Evolutionary conservation across 1,140 invertebrate genomes (phyloP).

Genomic region (Hyles vespertilio): DNA sequence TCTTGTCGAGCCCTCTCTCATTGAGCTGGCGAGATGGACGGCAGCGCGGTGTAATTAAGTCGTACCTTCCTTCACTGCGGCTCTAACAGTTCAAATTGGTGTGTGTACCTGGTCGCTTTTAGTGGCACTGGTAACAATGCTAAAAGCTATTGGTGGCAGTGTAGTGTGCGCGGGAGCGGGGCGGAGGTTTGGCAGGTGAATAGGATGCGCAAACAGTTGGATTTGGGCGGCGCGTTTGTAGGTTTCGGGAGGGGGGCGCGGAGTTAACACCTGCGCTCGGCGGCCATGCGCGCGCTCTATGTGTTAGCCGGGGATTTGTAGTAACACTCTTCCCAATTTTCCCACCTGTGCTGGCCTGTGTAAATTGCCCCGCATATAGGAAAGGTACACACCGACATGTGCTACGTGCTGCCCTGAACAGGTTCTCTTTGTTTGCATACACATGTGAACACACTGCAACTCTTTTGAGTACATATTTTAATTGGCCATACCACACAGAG

Average conservation of each 20-base stretch:
- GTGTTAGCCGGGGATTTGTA: constrained; percentile 43
- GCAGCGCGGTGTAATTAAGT: constrained; percentile 58
- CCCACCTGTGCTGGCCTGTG: constrained; percentile 49
- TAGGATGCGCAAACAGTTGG: constrained; percentile 52
- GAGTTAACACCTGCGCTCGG: constrained; percentile 62
- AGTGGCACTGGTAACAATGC: constrained; percentile 44
- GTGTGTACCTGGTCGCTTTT: constrained; percentile 48
- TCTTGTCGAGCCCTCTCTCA: constrained; percentile 44
- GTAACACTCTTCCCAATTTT: constrained; percentile 36
- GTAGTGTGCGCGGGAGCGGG: constrained; percentile 36
- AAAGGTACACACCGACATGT: constrained; percentile 13
- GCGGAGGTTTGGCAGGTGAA: constrained; percentile 33
- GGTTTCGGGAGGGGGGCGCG: constrained; percentile 30
- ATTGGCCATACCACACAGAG: constrained; percentile 5
- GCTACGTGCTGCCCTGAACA: constrained; percentile 11
- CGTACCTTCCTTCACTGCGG: constrained; percentile 37
- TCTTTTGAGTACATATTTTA: constrained; percentile 13
- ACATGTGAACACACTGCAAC: constrained; percentile 7
- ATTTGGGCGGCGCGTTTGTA: constrained; percentile 70
- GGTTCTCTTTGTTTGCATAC: constrained; percentile 14
- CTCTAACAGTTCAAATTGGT: constrained; percentile 35
- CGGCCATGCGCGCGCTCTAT: constrained; percentile 53
- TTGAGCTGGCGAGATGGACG: constrained; percentile 26
- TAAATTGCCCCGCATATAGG: constrained; percentile 36
- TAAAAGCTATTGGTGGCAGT: constrained; percentile 27